Evolutionary conservation across 2,797 vertebrate species (phyloP).

Genomic region (Anniella stebbinsi): DNA sequence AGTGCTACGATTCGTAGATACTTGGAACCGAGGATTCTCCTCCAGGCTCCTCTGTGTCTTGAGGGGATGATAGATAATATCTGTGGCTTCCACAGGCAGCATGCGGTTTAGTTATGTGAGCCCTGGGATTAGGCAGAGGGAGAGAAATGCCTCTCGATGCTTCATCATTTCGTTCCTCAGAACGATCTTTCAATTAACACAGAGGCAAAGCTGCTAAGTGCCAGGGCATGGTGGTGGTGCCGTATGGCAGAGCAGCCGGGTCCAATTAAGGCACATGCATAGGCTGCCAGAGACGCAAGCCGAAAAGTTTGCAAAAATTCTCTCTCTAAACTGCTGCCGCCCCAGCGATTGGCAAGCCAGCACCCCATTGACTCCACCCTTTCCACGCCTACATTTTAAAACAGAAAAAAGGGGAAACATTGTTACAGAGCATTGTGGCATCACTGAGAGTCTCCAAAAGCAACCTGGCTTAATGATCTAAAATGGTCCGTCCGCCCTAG

Average conservation of each 20-base stretch:
- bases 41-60: accelerated
- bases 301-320: not conserved
- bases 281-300: not conserved
- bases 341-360: not conserved
- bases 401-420: not conserved
- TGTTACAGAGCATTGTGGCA: not conserved
- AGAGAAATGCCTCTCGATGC: not conserved
- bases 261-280: not conserved
- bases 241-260: not conserved
- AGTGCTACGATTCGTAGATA: not conserved
- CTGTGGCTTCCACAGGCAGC: not conserved
- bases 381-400: not conserved
- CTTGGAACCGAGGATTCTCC: not conserved
- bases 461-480: not conserved
- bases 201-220: not conserved
- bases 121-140: conserved; percentile 1
- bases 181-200: not conserved
- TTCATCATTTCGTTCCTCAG: accelerated
- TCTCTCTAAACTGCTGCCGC: not conserved
- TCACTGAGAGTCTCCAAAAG: not conserved
- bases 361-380: accelerated
- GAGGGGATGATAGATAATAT: not conserved
- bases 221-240: not conserved
- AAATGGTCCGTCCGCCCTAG: no score
- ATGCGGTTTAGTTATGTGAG: not conserved